These are phyloP conservation scores for Naja naja DNA, from an alignment of 2,113 vertebrate species.

Conservation along the genomic window DNA sequence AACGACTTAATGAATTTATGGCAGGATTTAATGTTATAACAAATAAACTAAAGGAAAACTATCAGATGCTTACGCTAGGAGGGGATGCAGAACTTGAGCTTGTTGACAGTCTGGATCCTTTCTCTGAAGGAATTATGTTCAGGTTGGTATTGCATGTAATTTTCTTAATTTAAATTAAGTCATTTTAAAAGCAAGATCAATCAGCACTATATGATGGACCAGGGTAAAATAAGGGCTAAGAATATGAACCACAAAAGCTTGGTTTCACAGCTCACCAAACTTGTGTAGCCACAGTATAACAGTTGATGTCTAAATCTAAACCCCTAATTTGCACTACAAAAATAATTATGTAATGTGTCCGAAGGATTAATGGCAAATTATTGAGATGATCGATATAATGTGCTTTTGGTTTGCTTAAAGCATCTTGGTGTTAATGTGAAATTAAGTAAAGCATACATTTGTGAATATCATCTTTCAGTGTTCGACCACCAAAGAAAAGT, in stretches of 20 bases:
- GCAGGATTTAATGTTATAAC: constrained; percentile 94
- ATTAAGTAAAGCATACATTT: neutral
- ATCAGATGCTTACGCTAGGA: constrained; percentile 96
- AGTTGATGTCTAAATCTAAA: neutral
- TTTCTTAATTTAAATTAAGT: neutral
- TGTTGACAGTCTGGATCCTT: constrained; percentile 95
- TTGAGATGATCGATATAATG: neutral
- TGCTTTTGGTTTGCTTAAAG: neutral
- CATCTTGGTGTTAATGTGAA: neutral
- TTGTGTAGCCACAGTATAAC: neutral
- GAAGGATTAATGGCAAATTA: neutral
- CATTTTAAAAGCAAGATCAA: neutral
- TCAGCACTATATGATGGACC: neutral
- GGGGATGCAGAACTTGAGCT: constrained; percentile 96
- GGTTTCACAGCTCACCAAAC: neutral
- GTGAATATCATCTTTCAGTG: constrained; percentile 70
- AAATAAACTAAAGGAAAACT: constrained; percentile 97
- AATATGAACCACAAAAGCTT: neutral
- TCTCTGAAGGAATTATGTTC: constrained; percentile 97
- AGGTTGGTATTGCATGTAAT: constrained; percentile 72
- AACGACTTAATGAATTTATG: constrained; percentile 96
- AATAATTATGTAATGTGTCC: neutral
- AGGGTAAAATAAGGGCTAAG: neutral
- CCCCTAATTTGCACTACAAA: neutral
- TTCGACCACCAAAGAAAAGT: constrained; percentile 96